phyloP scores from a whole-genome alignment of 2,113 vertebrate species.

The Myiagra hebetior region DNA sequence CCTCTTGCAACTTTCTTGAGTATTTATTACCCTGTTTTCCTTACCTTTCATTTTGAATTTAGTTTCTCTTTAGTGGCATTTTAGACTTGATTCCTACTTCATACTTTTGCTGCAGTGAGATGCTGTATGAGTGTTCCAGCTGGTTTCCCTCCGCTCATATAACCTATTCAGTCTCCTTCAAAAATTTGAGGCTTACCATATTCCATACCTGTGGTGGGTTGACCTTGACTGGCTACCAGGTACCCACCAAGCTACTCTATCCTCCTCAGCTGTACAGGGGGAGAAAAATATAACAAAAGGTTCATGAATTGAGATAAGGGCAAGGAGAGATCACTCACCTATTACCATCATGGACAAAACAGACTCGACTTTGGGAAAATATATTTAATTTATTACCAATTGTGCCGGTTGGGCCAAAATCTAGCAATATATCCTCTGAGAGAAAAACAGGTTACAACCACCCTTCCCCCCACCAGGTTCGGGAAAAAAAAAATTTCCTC shows the following conservation, averaged over 20 bases:
- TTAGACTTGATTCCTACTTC: not conserved
- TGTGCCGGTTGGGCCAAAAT: too few relatives aligned
- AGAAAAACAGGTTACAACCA: too few relatives aligned
- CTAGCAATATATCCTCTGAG: too few relatives aligned
- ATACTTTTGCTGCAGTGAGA: not conserved
- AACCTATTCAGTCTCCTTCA: not conserved
- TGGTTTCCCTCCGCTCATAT: not conserved
- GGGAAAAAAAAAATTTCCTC: too few relatives aligned
- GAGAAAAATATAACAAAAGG: not conserved
- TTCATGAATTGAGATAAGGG: not conserved
- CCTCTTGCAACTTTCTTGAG: not conserved
- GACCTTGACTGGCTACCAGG: not conserved
- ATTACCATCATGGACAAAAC: not conserved
- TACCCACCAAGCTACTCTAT: not conserved
- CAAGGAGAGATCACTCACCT: not conserved
- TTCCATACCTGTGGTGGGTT: not conserved
- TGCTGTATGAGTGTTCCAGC: not conserved
- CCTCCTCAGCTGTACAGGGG: not conserved
- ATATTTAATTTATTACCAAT: not conserved
- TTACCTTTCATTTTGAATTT: not conserved
- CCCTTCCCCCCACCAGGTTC: too few relatives aligned
- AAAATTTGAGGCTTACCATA: not conserved
- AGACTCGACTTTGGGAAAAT: not conserved
- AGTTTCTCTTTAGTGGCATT: not conserved
- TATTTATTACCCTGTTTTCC: not conserved